A percentile compares a stretch with the other conserved stretches of the same genome.
phyloP scores from a whole-genome alignment of 2,113 vertebrate species.

The Rallus limicola region DNA sequence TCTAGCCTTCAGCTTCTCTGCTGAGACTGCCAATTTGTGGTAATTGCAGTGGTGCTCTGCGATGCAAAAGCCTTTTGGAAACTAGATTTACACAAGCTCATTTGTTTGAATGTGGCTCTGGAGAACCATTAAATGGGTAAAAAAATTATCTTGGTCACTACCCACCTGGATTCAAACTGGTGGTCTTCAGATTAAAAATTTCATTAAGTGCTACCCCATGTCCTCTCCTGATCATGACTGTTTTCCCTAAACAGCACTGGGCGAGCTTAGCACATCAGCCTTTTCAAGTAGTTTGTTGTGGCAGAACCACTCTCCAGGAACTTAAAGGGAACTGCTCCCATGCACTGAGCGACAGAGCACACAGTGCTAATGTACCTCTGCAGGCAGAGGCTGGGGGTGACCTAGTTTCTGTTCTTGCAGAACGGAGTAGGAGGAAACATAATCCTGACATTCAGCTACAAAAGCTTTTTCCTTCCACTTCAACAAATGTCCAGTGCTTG shows the following conservation, averaged over 20 bases:
- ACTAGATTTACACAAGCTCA: conserved; percentile 53
- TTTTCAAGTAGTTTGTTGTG: background rate
- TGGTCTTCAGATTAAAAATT: conserved; percentile 18
- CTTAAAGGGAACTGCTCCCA: conserved; percentile 31
- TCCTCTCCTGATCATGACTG: background rate
- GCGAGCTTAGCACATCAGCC: background rate
- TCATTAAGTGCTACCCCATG: background rate
- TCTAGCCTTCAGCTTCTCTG: conserved; percentile 42
- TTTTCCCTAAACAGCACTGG: conserved; percentile 23
- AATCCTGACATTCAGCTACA: background rate
- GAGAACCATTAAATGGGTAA: conserved; percentile 5
- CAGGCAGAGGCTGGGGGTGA: conserved; percentile 5
- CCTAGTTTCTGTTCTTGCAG: conserved; percentile 32
- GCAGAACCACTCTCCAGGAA: conserved; percentile 50
- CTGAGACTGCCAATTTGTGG: conserved; percentile 59
- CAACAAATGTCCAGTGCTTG: background rate
- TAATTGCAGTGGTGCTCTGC: conserved; percentile 56
- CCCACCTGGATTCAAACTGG: conserved; percentile 33
- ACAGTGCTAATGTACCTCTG: background rate
- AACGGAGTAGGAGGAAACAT: background rate
- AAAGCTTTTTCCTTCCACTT: background rate
- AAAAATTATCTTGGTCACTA: background rate
- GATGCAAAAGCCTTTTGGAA: conserved; percentile 36
- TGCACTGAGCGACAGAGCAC: background rate
- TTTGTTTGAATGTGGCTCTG: conserved; percentile 25